These are phyloP conservation scores for Neosalanx taihuensis DNA, from an alignment of 2,797 vertebrate species.

Conservation along the genomic window DNA sequence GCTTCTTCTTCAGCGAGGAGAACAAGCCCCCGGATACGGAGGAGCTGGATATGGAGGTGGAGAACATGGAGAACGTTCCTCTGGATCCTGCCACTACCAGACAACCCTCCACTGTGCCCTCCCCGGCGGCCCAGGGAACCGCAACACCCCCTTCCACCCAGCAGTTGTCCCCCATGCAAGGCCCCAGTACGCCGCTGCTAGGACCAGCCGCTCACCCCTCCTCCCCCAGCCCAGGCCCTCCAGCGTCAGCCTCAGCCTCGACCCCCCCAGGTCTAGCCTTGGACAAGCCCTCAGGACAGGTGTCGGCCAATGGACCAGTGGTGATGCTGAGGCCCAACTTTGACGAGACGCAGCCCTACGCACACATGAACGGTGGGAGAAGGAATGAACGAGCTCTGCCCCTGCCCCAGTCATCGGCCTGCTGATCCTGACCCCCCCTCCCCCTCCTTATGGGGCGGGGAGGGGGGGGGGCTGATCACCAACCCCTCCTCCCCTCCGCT, in stretches of 20 bases:
- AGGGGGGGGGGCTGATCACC: neutral
- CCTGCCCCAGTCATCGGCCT: conserved; percentile 97
- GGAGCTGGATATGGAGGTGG: conserved; percentile 93
- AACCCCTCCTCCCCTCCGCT: conserved; percentile 43
- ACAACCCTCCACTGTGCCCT: conserved; percentile 68
- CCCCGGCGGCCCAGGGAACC: conserved; percentile 47
- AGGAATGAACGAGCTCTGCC: conserved; percentile 92
- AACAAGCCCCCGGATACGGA: conserved; percentile 95
- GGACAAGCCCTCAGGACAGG: conserved; percentile 89
- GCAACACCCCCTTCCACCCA: conserved; percentile 77
- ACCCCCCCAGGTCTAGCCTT: conserved; percentile 61
- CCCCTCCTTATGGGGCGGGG: conserved; percentile 22
- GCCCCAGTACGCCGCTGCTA: conserved; percentile 61
- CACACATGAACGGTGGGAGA: conserved; percentile 97
- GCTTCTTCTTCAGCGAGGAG: conserved; percentile 99
- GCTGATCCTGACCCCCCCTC: conserved; percentile 79
- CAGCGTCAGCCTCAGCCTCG: conserved; percentile 51
- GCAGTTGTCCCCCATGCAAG: conserved; percentile 72
- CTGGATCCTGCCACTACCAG: conserved; percentile 87
- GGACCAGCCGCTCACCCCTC: conserved; percentile 48
- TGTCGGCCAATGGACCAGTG: conserved; percentile 84
- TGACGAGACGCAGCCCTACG: conserved; percentile 92
- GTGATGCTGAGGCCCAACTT: conserved; percentile 88
- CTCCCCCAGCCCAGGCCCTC: conserved; percentile 49
- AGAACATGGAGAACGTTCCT: conserved; percentile 97